A percentile compares a stretch with the other conserved stretches of the same genome.
phyloP scores from a whole-genome alignment of 2,113 vertebrate genomes.

The Emberiza fucata region DNA sequence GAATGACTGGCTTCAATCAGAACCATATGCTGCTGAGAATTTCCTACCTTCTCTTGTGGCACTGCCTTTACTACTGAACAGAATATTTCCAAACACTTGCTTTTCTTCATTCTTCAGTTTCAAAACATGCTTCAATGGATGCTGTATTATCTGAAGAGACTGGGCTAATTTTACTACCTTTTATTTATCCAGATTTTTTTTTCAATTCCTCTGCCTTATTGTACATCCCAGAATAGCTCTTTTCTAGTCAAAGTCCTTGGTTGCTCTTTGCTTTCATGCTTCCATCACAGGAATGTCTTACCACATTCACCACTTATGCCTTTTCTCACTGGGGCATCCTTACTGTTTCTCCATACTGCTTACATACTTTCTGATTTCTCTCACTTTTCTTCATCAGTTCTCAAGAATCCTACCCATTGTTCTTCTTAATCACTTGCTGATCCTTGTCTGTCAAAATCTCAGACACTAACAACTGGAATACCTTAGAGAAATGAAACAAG shows the following conservation, averaged over 20 bases:
- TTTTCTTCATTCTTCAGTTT: not conserved
- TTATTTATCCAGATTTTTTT: not conserved
- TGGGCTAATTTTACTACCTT: not conserved
- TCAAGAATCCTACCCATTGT: not conserved
- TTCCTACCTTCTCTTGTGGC: not conserved
- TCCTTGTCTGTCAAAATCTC: not conserved
- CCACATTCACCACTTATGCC: rapidly evolving
- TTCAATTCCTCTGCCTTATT: not conserved
- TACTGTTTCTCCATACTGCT: not conserved
- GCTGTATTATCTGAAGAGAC: not conserved
- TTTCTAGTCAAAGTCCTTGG: not conserved
- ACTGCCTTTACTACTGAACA: not conserved
- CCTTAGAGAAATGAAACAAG: not conserved
- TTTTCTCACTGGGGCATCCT: not conserved
- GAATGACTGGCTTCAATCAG: not conserved
- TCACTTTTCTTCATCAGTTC: not conserved
- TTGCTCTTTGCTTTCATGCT: not conserved
- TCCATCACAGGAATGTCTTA: not conserved
- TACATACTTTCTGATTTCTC: not conserved
- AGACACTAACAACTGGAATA: not conserved
- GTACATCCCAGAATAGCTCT: not conserved
- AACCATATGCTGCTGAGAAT: not conserved
- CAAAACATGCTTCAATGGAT: not conserved
- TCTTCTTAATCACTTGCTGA: not conserved
- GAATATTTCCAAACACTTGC: not conserved